Evolutionary conservation across 1,140 invertebrate species (phyloP), one percentile per base, ranked within the genome.

Genomic region (Polypedilum vanderplanki): DNA sequence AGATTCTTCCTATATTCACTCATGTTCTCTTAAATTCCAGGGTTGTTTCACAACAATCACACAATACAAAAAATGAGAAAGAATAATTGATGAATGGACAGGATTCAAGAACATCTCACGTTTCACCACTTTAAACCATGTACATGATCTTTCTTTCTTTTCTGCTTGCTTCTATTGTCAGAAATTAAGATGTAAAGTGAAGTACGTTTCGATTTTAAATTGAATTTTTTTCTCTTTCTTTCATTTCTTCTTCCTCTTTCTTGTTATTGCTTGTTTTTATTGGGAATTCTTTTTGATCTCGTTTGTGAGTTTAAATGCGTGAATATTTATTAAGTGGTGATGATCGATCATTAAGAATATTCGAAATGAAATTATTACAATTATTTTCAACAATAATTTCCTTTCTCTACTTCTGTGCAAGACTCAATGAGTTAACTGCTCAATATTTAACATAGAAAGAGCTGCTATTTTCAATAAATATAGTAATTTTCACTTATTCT

Each of bases 261-360:
- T 15, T n/a, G 46, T 57, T 57, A 4, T 57, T 57, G 9, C n/a
- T 12, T 57, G 46, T 12, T 46, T 46, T 46, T 22, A 18, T 70
- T 46, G 2, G 41, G 41, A 46, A 46, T 15, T 15, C 46, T 20
- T 70, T 70, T 70, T 70, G 65, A 22, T 22, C 17, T 70, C 20
- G 8, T 70, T 70, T 70, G 17, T 70, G 17, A 22, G 65, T 70
- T 67, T 70, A 70, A 70, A 70, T 70, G 20, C 65, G 65, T 20
- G 65, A 20, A 70, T 70, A 70, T 67, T 67, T n/a, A n/a, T 70
- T 70, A 70, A 70, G 65, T 70, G 65, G 18, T 70, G 65, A 70
- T 70, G 65, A 70, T 70, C n/a, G 65, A 70, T 70, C 65, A 70
- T 70, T 70, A 70, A 70, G 20, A 22, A 57, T 15, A 3, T 70